phyloP scores from a whole-genome alignment of 2,797 vertebrate species.

The Tokudaia muenninki region DNA sequence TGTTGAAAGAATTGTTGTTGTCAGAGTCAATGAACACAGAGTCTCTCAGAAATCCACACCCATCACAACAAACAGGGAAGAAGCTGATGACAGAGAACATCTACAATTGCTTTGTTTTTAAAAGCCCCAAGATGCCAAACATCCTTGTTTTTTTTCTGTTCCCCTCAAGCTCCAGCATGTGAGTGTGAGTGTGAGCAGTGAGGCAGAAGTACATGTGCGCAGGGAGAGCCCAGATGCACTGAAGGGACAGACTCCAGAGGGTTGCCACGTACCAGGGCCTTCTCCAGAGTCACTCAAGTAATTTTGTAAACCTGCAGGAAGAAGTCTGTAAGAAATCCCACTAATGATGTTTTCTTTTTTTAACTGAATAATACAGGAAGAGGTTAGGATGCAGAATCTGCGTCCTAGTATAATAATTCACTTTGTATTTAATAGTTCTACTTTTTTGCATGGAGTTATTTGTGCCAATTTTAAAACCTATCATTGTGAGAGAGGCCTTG shows the following conservation, averaged over 20 bases:
- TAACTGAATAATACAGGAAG: slow-evolving; percentile 67
- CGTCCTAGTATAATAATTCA: slow-evolving; percentile 74
- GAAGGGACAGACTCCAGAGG: slow-evolving; percentile 84
- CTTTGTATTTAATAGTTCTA: slow-evolving; percentile 85
- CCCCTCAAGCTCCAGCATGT: slow-evolving; percentile 48
- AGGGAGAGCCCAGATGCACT: neutral
- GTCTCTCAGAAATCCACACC: slow-evolving; percentile 55
- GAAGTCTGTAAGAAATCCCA: slow-evolving; percentile 67
- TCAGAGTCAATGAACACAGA: slow-evolving; percentile 26
- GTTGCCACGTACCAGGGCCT: slow-evolving; percentile 89
- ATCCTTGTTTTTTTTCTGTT: slow-evolving; percentile 60
- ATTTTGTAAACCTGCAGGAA: neutral
- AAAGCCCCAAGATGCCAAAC: slow-evolving; percentile 27
- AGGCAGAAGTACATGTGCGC: slow-evolving; percentile 3
- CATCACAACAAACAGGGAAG: slow-evolving; percentile 46
- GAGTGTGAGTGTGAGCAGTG: slow-evolving; percentile 5
- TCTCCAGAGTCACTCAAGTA: slow-evolving; percentile 71
- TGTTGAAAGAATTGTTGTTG: slow-evolving; percentile 53
- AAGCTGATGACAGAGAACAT: slow-evolving; percentile 32
- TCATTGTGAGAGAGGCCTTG: slow-evolving; percentile 75
- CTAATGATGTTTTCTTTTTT: slow-evolving; percentile 64
- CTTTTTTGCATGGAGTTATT: slow-evolving; percentile 87
- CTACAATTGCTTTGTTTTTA: slow-evolving; percentile 17
- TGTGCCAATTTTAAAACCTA: slow-evolving; percentile 78
- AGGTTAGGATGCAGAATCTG: slow-evolving; percentile 62